phyloP scores from a whole-genome alignment of 2,113 vertebrate genomes.

The Daphoenositta chrysoptera region DNA sequence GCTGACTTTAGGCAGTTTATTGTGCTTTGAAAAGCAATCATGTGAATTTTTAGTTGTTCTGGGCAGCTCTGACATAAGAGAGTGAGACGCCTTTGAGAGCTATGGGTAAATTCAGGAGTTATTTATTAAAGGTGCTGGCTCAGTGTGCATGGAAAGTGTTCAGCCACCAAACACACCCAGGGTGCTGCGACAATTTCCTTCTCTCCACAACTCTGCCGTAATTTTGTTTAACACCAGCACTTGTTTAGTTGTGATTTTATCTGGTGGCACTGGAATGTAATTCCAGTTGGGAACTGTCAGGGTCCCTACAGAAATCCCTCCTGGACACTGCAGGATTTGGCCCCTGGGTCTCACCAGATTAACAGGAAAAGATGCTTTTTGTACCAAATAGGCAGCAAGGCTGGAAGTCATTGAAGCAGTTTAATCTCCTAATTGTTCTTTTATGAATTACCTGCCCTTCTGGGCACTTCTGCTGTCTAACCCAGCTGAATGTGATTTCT shows the following conservation, averaged over 20 bases:
- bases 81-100: not conserved
- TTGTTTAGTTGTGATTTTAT: not conserved
- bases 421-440: not conserved
- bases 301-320: not conserved
- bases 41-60: not conserved
- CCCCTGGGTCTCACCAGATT: not conserved
- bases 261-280: not conserved
- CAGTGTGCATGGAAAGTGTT: too few relatives aligned
- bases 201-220: not conserved
- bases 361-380: not conserved
- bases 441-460: not conserved
- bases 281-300: not conserved
- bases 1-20: not conserved
- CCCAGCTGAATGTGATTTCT: not conserved
- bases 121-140: not conserved
- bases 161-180: not conserved
- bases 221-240: not conserved
- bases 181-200: not conserved
- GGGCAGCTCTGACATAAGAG: accelerated
- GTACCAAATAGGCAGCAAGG: not conserved
- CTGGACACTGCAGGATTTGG: not conserved
- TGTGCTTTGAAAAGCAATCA: not conserved
- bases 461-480: not conserved
- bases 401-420: not conserved
- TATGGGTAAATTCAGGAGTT: not conserved